Percentiles rank a stretch among this genome's conserved stretches.
phyloP scores from a whole-genome alignment of 2,888 invertebrate genomes.

The Nomada lathburiana region DNA sequence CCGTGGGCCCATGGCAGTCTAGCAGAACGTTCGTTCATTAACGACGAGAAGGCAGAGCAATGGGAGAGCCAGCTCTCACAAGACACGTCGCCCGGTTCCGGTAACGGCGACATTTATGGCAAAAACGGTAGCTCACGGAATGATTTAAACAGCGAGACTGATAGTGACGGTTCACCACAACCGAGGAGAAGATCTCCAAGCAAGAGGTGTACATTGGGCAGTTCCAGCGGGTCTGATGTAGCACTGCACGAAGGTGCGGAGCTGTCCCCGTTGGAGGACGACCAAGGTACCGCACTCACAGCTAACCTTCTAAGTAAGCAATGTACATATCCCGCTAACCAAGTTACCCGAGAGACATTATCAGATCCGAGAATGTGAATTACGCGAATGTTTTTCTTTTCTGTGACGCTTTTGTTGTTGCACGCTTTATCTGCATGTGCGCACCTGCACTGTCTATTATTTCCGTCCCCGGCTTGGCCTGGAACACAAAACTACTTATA shows the following conservation, averaged over 20 bases:
- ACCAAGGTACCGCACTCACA: conserved; percentile 87
- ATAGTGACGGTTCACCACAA: conserved; percentile 81
- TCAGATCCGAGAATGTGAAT: conserved; percentile 23
- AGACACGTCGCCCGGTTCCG: conserved; percentile 82
- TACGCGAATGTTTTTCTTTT: conserved; percentile 5
- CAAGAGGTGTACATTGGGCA: conserved; percentile 86
- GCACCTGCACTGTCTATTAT: conserved; percentile 21
- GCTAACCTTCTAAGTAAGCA: conserved; percentile 84
- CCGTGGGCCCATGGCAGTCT: conserved; percentile 52
- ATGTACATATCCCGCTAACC: conserved; percentile 81
- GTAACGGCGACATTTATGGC: conserved; percentile 77
- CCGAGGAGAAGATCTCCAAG: conserved; percentile 80
- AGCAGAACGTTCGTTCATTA: conserved; percentile 31
- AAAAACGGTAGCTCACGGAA: conserved; percentile 79
- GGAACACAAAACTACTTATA: not conserved
- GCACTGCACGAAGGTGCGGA: conserved; percentile 88
- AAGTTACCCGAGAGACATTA: conserved; percentile 49
- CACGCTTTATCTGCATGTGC: conserved; percentile 44
- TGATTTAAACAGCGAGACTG: conserved; percentile 81
- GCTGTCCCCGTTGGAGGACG: conserved; percentile 86
- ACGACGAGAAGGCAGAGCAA: conserved; percentile 63
- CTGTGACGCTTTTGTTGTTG: conserved; percentile 25
- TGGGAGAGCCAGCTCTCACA: conserved; percentile 81
- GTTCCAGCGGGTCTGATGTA: conserved; percentile 88
- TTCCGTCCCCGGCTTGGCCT: not conserved